phyloP scores from a whole-genome alignment of 1,140 invertebrate species.

The Octopus bimaculoides region DNA sequence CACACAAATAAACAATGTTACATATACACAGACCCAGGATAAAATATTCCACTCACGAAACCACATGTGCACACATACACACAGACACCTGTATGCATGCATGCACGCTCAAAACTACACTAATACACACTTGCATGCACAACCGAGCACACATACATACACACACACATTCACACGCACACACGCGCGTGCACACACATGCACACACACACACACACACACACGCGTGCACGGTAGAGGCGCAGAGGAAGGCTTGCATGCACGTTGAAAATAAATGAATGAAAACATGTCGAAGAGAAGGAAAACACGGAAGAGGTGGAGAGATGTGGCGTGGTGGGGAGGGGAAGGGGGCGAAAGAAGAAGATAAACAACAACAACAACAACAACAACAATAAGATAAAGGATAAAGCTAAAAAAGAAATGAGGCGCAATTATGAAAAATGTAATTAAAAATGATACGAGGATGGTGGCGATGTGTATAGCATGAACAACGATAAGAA shows the following conservation, averaged over 20 bases:
- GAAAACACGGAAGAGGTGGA: no score
- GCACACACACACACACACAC: conserved; percentile 16
- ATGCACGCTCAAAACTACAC: conserved; percentile 14
- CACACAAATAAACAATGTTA: not conserved
- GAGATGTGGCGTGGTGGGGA: no score
- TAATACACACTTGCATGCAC: conserved; percentile 11
- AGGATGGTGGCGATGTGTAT: no score
- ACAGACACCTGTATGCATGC: not conserved
- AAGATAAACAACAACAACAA: no score
- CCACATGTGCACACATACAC: not conserved
- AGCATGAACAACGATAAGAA: no score
- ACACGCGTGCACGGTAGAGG: conserved; percentile 1
- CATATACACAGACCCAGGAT: not conserved
- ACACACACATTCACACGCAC: conserved; percentile 9
- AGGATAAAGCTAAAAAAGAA: no score
- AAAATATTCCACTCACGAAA: not conserved
- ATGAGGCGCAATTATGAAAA: no score
- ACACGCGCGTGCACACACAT: conserved; percentile 9
- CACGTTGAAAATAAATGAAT: no score
- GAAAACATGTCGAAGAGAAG: no score
- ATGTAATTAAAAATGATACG: no score
- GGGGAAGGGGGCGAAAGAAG: no score
- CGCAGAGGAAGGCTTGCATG: not conserved
- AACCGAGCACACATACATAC: conserved; percentile 12
- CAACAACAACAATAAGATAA: no score